Conservation (phyloP, 2,797 vertebrate genomes). For the Muraenolepis orangiensis region DNA sequence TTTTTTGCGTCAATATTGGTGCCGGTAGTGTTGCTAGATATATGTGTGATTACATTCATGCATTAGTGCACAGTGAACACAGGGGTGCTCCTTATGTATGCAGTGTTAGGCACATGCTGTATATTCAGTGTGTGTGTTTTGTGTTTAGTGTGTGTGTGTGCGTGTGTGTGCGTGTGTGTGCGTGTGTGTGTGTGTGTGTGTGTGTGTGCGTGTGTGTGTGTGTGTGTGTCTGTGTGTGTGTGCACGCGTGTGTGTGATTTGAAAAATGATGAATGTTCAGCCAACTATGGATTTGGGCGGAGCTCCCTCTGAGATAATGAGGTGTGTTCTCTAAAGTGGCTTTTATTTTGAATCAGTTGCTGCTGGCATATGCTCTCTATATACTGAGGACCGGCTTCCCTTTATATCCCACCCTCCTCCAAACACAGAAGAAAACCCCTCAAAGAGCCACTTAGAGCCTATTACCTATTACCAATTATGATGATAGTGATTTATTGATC, state of each 20-base stretch:
- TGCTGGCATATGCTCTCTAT: conserved; percentile 46
- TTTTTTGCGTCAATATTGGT: background rate
- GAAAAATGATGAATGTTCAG: conserved; percentile 45
- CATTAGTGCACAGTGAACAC: background rate
- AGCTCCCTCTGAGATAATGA: conserved; percentile 57
- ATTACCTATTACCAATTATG: too few species aligned
- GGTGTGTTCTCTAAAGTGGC: conserved; percentile 61
- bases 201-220: too few species aligned
- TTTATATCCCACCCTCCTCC: background rate
- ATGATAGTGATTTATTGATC: too few species aligned
- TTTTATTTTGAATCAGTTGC: conserved; percentile 64
- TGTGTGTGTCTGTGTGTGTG: background rate
- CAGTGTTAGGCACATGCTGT: too few species aligned
- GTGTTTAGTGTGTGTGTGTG: too few species aligned
- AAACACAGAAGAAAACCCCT: background rate
- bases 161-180: too few species aligned
- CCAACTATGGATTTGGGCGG: conserved; percentile 72
- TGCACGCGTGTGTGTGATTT: too few species aligned
- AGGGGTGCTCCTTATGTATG: too few species aligned
- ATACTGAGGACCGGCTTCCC: conserved; percentile 14
- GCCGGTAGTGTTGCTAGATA: background rate
- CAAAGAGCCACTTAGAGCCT: too few species aligned
- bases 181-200: too few species aligned
- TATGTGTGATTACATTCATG: background rate
- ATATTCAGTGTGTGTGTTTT: too few species aligned